Conservation (phyloP, 2,888 invertebrate genomes). For the Mantis religiosa region DNA sequence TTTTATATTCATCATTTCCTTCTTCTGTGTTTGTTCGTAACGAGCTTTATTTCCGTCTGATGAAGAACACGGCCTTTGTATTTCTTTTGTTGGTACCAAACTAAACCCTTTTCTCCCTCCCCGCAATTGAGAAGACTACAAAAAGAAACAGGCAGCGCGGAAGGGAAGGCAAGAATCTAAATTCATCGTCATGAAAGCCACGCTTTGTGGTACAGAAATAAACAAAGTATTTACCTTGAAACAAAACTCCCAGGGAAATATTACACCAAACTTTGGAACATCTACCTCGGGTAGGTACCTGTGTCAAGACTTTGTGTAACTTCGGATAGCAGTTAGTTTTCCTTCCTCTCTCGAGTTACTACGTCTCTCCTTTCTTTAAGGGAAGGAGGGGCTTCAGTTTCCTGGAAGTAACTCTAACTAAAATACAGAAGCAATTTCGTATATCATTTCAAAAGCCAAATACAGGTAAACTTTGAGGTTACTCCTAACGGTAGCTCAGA, state of each 20-base stretch:
- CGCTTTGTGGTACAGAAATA: not conserved
- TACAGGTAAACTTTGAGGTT: too few relatives aligned
- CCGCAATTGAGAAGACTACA: not conserved
- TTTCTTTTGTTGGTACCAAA: not conserved
- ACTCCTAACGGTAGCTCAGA: too few relatives aligned
- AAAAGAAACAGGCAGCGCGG: not conserved
- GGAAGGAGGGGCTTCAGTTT: too few relatives aligned
- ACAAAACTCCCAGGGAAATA: not conserved
- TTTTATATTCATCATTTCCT: not conserved
- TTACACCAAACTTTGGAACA: not conserved
- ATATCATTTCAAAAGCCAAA: not conserved
- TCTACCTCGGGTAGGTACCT: not conserved
- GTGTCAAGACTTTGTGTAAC: not conserved
- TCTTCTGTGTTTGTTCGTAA: not conserved
- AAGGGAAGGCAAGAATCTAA: not conserved
- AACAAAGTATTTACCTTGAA: not conserved
- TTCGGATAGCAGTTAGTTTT: not conserved
- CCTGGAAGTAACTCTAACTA: not conserved
- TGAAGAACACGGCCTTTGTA: not conserved
- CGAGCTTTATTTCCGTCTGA: not conserved
- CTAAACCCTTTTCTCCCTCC: not conserved
- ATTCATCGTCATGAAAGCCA: not conserved
- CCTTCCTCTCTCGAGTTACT: too few relatives aligned
- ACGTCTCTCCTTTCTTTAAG: not conserved
- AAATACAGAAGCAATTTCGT: not conserved